These are phyloP conservation scores for Neotoma lepida DNA, from an alignment of 2,113 vertebrate genomes.

Conservation along the genomic window DNA sequence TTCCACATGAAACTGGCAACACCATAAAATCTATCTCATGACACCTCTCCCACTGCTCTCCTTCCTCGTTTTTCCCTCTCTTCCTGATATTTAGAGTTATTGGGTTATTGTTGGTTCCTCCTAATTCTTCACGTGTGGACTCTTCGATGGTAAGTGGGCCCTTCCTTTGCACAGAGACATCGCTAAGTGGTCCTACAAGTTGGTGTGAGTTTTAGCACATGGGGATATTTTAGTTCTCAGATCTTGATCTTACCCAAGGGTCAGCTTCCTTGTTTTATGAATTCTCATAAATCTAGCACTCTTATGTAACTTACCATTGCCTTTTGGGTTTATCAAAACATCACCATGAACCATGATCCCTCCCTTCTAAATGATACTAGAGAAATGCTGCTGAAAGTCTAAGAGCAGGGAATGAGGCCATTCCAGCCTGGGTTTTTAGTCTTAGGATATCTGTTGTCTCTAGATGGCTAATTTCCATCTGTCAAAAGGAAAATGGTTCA, in stretches of 20 bases:
- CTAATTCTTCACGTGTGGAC: neutral
- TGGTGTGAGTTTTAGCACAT: neutral
- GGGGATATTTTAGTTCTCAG: neutral
- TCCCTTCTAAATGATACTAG: neutral
- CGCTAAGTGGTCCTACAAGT: neutral
- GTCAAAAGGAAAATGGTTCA: neutral
- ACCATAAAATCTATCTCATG: neutral
- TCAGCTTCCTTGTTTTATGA: neutral
- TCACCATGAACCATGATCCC: neutral
- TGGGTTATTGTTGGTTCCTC: neutral
- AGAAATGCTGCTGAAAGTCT: neutral
- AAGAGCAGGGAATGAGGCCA: neutral
- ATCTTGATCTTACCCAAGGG: neutral
- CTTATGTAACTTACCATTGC: neutral
- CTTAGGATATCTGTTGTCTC: neutral
- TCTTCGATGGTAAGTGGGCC: neutral
- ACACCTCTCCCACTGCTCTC: accelerated
- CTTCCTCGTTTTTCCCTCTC: neutral
- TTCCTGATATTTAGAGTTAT: neutral
- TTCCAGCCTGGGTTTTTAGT: neutral
- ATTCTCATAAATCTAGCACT: neutral
- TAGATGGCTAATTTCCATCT: neutral
- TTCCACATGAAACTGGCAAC: neutral
- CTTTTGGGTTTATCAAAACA: constrained; percentile 18
- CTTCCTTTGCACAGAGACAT: neutral